Conservation (phyloP, 2,888 invertebrate species). For the Drosophila differens region DNA sequence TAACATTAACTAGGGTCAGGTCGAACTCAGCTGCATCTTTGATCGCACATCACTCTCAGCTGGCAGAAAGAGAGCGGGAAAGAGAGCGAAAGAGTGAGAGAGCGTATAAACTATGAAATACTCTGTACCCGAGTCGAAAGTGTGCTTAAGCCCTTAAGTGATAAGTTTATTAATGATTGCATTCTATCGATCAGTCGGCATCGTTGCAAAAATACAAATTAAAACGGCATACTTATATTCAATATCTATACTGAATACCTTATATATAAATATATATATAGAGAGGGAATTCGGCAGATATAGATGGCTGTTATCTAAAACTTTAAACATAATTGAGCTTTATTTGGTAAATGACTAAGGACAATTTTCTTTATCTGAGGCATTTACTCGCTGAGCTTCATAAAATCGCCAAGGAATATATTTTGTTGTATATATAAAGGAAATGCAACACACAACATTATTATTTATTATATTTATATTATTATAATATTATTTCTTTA, state of each 20-base stretch:
- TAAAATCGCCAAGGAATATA: background rate
- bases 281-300: background rate
- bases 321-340: background rate
- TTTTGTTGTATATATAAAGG: background rate
- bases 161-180: background rate
- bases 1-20: slow-evolving; percentile 31
- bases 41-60: background rate
- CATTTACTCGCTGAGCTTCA: too few relatives aligned
- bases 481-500: background rate
- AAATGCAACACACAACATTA: background rate
- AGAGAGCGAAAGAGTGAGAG: background rate
- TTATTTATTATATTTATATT: background rate
- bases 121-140: slow-evolving; percentile 5
- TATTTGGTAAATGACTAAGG: too few relatives aligned
- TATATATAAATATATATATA: background rate
- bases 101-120: background rate
- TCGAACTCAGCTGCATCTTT: slow-evolving; percentile 15
- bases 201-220: background rate
- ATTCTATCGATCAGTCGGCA: background rate
- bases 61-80: background rate
- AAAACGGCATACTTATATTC: background rate
- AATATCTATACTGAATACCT: background rate
- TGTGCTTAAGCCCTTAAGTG: background rate
- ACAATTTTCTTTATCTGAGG: background rate
- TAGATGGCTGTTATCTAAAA: background rate